Evolutionary conservation across 2,888 invertebrate genomes (phyloP).

Genomic region (Bugula neritina): DNA sequence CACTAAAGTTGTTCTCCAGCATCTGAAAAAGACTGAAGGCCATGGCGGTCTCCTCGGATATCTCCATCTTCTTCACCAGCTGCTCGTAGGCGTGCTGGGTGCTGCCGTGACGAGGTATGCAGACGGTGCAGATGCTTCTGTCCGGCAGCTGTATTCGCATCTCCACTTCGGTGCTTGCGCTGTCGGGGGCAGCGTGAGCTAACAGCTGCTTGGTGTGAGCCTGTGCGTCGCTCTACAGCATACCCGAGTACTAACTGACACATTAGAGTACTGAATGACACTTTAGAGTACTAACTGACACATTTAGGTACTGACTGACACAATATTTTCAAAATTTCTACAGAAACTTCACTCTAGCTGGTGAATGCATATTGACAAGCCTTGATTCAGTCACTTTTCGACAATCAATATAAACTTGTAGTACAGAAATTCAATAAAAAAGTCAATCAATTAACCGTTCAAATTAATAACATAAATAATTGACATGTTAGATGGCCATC

Average conservation of each 20-base stretch:
- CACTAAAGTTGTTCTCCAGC: conserved; percentile 92
- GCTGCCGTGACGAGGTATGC: conserved; percentile 78
- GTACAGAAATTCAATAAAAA: too few species aligned
- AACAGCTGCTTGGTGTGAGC: neutral
- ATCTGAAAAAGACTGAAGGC: conserved; percentile 95
- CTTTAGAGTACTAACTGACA: too few species aligned
- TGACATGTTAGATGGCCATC: too few species aligned
- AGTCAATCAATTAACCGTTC: too few species aligned
- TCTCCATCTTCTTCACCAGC: conserved; percentile 74
- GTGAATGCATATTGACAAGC: too few species aligned
- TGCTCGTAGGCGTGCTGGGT: conserved; percentile 82
- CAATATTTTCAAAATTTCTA: too few species aligned
- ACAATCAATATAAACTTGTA: too few species aligned
- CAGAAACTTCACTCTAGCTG: too few species aligned
- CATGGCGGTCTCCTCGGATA: conserved; percentile 73
- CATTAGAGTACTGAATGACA: too few species aligned
- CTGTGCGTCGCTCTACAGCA: neutral
- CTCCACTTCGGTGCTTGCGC: conserved; percentile 58
- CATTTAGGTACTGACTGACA: too few species aligned
- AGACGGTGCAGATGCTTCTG: conserved; percentile 78
- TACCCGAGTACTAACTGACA: neutral
- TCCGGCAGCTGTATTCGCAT: conserved; percentile 78
- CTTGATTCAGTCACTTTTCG: too few species aligned
- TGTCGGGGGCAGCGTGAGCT: neutral
- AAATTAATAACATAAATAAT: too few species aligned